Evolutionary conservation across 2,888 invertebrate species (phyloP).

Genomic region (Dryocosmus kuriphilus): DNA sequence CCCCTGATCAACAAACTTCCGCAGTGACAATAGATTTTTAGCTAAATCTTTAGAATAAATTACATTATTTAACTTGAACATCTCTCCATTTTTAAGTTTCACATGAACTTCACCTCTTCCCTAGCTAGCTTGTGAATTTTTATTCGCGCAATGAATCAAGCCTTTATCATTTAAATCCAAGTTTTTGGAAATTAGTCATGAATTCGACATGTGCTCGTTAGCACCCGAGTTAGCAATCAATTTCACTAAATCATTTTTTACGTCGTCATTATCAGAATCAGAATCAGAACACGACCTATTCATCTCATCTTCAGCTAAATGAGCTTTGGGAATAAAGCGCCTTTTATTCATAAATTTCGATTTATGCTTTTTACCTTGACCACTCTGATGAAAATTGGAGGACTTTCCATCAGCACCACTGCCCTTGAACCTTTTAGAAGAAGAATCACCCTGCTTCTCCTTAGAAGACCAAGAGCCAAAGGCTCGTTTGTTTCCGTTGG

Average conservation of each 20-base stretch:
- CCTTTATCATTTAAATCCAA: not conserved
- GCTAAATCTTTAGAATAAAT: not conserved
- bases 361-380: not conserved
- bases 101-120: too few species aligned
- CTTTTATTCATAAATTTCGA: not conserved
- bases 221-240: not conserved
- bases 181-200: not conserved
- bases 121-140: not conserved
- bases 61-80: not conserved
- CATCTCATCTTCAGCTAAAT: not conserved
- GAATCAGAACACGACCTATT: not conserved
- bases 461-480: constrained; percentile 7
- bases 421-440: not conserved
- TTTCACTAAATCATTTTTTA: not conserved
- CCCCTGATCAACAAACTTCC: not conserved
- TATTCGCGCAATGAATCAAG: not conserved
- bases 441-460: not conserved
- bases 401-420: not conserved
- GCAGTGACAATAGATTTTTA: not conserved
- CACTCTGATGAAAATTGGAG: not conserved
- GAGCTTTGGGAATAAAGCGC: not conserved
- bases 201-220: not conserved
- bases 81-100: too few species aligned
- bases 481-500: not conserved
- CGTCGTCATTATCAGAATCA: not conserved